Percentiles rank a stretch among this genome's conserved stretches.
These are phyloP conservation scores for Toxotes lorentzi DNA, from an alignment of 2,797 vertebrate species.

Conservation along the genomic window DNA sequence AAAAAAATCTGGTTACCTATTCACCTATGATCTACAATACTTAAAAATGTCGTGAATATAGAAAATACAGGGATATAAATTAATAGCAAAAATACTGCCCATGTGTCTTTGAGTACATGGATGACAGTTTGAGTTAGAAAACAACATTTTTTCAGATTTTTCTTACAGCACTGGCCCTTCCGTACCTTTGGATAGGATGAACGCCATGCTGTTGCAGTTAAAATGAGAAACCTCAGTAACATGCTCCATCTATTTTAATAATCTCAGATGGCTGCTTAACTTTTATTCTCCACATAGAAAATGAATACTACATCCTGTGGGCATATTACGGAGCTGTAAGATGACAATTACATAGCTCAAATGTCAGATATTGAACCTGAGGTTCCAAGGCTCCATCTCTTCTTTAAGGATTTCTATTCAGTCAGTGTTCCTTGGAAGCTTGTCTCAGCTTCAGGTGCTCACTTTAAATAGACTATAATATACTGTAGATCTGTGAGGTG, in stretches of 20 bases:
- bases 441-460: slow-evolving; percentile 24
- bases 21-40: not conserved
- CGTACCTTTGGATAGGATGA: not conserved
- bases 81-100: too few species aligned
- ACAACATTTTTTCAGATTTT: not conserved
- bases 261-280: slow-evolving; percentile 21
- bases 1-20: not conserved
- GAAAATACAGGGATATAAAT: not conserved
- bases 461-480: slow-evolving; percentile 59
- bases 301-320: slow-evolving; percentile 15
- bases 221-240: slow-evolving; percentile 3
- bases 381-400: slow-evolving; percentile 14
- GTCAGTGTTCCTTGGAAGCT: slow-evolving; percentile 53
- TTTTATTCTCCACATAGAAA: slow-evolving; percentile 45
- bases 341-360: slow-evolving; percentile 49
- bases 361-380: slow-evolving; percentile 38
- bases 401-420: slow-evolving; percentile 55
- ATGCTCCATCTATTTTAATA: slow-evolving; percentile 43
- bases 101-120: too few species aligned
- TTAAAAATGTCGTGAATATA: too few species aligned
- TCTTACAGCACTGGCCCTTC: not conserved
- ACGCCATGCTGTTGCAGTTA: not conserved
- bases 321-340: slow-evolving; percentile 32
- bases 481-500: slow-evolving; percentile 31
- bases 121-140: not conserved